These are phyloP conservation scores for Phanerotoma sp. DNA, from an alignment of 2,888 invertebrate species.

Conservation along the genomic window DNA sequence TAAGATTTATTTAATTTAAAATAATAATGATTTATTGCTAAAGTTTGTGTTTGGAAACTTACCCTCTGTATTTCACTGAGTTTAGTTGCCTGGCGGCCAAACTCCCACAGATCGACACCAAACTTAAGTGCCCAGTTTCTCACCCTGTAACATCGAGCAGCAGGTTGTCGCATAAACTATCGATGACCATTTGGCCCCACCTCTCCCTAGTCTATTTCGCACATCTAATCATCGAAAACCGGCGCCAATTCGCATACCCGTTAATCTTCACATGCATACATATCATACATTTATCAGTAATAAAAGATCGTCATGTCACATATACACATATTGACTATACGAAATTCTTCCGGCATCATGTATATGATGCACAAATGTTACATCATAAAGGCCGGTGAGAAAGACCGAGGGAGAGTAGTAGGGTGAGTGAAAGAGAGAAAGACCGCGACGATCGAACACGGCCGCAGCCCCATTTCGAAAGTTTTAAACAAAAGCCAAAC, in stretches of 20 bases:
- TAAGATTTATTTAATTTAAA: background rate
- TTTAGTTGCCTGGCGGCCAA: slow-evolving; percentile 82
- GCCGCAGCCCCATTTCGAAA: slow-evolving; percentile 25
- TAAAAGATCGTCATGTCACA: background rate
- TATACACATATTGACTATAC: slow-evolving; percentile 1
- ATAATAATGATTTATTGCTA: background rate
- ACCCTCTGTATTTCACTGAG: slow-evolving; percentile 86
- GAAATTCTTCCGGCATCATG: slow-evolving; percentile 9
- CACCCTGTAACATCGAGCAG: slow-evolving; percentile 64
- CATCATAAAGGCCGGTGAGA: slow-evolving; percentile 19
- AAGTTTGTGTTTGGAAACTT: slow-evolving; percentile 54
- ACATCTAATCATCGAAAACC: slow-evolving; percentile 12
- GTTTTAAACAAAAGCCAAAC: slow-evolving; percentile 51
- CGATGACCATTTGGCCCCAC: slow-evolving; percentile 12
- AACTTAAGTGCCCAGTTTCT: slow-evolving; percentile 91
- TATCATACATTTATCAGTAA: slow-evolving; percentile 3
- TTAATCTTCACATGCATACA: background rate
- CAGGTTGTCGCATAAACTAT: slow-evolving; percentile 22
- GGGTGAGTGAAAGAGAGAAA: slow-evolving; percentile 11
- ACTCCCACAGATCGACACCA: slow-evolving; percentile 88
- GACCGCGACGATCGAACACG: slow-evolving; percentile 23
- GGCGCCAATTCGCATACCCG: slow-evolving; percentile 1
- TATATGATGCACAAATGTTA: slow-evolving; percentile 19
- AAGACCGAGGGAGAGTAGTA: slow-evolving; percentile 2
- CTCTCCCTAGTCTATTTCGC: background rate